phyloP scores from a whole-genome alignment of 1,140 invertebrate species.

The Tribolium castaneum region DNA sequence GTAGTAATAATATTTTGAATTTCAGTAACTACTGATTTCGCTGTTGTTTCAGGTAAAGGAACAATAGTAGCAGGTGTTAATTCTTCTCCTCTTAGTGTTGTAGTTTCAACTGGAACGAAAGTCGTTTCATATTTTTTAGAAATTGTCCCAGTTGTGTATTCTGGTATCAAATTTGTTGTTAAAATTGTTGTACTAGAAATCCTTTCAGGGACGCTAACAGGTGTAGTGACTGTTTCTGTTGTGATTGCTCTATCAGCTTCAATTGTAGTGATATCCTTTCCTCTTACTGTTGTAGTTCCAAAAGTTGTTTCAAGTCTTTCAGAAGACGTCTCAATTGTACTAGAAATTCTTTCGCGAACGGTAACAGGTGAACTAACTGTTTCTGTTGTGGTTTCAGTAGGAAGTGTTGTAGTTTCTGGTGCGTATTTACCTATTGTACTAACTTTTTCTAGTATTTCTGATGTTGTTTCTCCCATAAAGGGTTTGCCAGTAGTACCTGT shows the following conservation, averaged over 20 bases:
- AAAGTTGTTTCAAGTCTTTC: neutral
- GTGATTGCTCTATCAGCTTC: constrained; percentile 51
- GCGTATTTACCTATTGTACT: neutral
- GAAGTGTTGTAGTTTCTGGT: constrained; percentile 55
- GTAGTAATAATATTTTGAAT: neutral
- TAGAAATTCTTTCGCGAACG: neutral
- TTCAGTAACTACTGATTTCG: neutral
- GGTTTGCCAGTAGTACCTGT: neutral
- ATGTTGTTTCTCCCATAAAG: neutral
- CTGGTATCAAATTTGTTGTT: neutral
- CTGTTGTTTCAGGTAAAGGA: neutral
- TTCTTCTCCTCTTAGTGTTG: neutral
- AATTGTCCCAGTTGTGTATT: neutral
- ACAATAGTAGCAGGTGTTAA: neutral
- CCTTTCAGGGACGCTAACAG: neutral
- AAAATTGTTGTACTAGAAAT: neutral
- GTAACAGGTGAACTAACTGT: neutral
- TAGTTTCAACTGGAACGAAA: neutral
- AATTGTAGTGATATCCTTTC: neutral
- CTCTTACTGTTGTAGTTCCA: neutral
- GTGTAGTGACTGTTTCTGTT: constrained; percentile 14
- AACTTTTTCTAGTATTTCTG: neutral
- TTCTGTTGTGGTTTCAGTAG: constrained; percentile 54
- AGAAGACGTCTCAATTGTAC: neutral
- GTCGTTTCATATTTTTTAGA: neutral